These are phyloP conservation scores for Phalangium opilio DNA, from an alignment of 2,888 invertebrate species.

Conservation along the genomic window DNA sequence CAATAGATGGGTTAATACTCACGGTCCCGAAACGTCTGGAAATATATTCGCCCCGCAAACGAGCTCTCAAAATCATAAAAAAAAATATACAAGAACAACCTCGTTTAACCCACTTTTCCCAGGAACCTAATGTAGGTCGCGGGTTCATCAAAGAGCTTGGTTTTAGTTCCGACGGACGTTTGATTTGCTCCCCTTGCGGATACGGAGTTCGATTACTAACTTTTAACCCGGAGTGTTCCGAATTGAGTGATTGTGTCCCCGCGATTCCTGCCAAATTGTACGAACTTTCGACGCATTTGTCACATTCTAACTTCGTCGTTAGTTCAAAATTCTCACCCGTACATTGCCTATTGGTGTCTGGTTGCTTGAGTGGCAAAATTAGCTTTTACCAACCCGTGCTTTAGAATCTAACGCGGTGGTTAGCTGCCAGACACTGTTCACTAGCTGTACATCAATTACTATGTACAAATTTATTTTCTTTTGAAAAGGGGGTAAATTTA, in stretches of 20 bases:
- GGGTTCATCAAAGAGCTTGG: constrained; percentile 86
- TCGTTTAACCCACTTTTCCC: constrained; percentile 62
- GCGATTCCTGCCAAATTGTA: constrained; percentile 38
- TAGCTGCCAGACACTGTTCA: no score
- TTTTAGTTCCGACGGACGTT: constrained; percentile 74
- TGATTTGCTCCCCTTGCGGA: constrained; percentile 78
- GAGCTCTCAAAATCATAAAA: constrained; percentile 15
- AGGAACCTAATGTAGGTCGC: constrained; percentile 74
- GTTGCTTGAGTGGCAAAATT: constrained; percentile 73
- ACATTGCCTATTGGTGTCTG: constrained; percentile 72
- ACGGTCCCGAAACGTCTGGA: no score
- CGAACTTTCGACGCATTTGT: constrained; percentile 52
- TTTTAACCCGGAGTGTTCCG: constrained; percentile 58
- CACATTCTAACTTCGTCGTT: constrained; percentile 68
- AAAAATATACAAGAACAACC: constrained; percentile 53
- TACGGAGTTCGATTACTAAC: constrained; percentile 70
- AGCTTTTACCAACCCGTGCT: constrained; percentile 67
- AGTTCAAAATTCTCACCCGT: constrained; percentile 79
- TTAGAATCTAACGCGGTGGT: no score
- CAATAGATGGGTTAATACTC: no score
- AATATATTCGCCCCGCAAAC: no score
- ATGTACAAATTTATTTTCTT: no score
- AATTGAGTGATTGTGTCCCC: constrained; percentile 53
- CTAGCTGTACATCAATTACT: no score
- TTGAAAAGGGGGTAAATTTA: no score